phyloP scores from a whole-genome alignment of 2,113 vertebrate genomes.

The Laticauda laticaudata region DNA sequence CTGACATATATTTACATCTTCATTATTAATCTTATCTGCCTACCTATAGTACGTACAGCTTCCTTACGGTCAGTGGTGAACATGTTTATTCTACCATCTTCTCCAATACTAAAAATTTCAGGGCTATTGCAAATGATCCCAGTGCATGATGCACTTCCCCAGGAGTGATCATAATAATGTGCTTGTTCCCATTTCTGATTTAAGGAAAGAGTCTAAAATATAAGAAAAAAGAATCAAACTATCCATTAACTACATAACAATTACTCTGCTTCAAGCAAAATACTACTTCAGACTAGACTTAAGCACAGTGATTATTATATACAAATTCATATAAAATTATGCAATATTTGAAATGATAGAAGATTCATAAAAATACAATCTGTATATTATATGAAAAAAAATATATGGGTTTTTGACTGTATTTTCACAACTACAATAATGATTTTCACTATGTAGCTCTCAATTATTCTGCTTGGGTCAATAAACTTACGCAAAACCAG shows the following conservation, averaged over 20 bases:
- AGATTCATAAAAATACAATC: background rate
- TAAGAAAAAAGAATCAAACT: constrained; percentile 23
- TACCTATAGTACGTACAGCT: constrained; percentile 84
- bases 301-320: background rate
- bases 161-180: constrained; percentile 75
- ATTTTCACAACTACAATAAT: background rate
- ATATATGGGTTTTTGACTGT: background rate
- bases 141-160: constrained; percentile 84
- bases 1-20: background rate
- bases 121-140: constrained; percentile 86
- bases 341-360: background rate
- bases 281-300: background rate
- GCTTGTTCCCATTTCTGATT: constrained; percentile 81
- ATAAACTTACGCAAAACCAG: background rate
- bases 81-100: constrained; percentile 90
- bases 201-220: constrained; percentile 78
- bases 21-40: constrained; percentile 16
- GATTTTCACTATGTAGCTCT: background rate
- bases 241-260: background rate
- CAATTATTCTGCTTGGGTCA: background rate
- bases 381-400: background rate
- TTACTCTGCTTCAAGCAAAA: background rate
- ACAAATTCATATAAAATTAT: background rate
- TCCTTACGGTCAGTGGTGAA: constrained; percentile 86
- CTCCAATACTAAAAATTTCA: constrained; percentile 90